phyloP scores from a whole-genome alignment of 2,113 vertebrate species.

The Bubalus kerabau region DNA sequence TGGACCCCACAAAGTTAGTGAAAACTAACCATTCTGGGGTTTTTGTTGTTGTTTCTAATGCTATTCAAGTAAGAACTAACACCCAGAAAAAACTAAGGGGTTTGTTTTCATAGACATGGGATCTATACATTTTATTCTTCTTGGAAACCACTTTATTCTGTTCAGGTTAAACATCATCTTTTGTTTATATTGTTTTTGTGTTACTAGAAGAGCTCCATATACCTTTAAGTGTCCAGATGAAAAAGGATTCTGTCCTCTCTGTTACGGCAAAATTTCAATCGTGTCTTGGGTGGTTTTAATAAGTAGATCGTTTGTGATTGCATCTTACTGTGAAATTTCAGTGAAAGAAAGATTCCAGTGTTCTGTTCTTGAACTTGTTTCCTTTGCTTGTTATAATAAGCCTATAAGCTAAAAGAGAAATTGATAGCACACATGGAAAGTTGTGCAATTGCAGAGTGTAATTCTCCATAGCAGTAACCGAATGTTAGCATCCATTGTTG shows the following conservation, averaged over 20 bases:
- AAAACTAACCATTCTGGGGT: neutral
- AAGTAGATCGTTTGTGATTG: conserved; percentile 27
- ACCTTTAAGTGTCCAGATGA: neutral
- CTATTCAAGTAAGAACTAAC: neutral
- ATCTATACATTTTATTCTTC: neutral
- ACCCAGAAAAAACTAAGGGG: neutral
- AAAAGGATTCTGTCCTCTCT: neutral
- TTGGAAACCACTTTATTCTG: neutral
- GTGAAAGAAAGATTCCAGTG: conserved; percentile 38
- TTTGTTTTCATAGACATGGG: neutral
- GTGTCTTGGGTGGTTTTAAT: conserved; percentile 41
- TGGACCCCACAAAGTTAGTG: neutral
- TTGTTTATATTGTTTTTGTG: neutral
- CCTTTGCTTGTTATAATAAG: conserved; percentile 54
- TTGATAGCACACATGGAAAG: conserved; percentile 24
- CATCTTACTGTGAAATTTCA: conserved; percentile 48
- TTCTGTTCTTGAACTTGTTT: conserved; percentile 38
- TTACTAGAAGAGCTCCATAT: neutral
- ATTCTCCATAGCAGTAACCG: neutral
- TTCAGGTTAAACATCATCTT: neutral
- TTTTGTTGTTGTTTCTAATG: neutral
- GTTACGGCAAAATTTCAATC: neutral
- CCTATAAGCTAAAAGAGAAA: conserved; percentile 17
- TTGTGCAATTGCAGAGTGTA: neutral
- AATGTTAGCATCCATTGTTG: conserved; percentile 12